Base-by-base conservation (phyloP, 2,113 vertebrate species). In the Pterocles burchelli region DNA sequence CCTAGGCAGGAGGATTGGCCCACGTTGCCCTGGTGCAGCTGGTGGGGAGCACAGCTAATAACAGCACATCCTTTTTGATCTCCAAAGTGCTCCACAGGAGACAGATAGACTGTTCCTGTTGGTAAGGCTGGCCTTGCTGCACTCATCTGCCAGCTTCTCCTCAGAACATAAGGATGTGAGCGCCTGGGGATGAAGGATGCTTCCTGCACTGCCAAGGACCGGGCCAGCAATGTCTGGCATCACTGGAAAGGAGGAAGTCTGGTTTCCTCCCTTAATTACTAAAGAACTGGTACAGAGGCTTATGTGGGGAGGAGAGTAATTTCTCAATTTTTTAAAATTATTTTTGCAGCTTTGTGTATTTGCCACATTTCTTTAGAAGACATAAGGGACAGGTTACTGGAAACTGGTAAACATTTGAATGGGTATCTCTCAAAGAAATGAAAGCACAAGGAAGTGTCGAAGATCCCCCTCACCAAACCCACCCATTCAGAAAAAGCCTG, bases 261-360 rank as follows among this genome's bases (percentile, higher is more conserved):
- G 80, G 78, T 72, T 98, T 98, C 98, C 97, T 98, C 95, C 96
- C 89, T 82, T 95, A 90, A 93, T 96, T 96, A 86, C 93, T 71
- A 85, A 85, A 96, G 86, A 96, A 85, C 78, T 94, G 89, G 91
- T 85, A 55, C n/a, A 59, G 66, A 95, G 48, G 48, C 51, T 43
- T 58, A 11, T 61, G 70, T 67, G 89, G 85, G 92, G 88, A 95
- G 65, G 75, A 81, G 21, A 93, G 11, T 46, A n/a, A 91, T 93
- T 96, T 34, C 6, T 68, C 45, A n/a, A 20, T 2, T 13, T 55
- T 26, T 33, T 26, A 59, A 13, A 26, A 46, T 31, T 26, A 28
- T 62, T 26, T 54, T 38, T 43, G 31, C 57, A 46, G 24, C 41
- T 86, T 67, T 51, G 67, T 59, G 38, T 31, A 71, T 67, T 62